Base-by-base conservation (phyloP, 2,888 invertebrate genomes). In the Petrophora chlorosata region DNA sequence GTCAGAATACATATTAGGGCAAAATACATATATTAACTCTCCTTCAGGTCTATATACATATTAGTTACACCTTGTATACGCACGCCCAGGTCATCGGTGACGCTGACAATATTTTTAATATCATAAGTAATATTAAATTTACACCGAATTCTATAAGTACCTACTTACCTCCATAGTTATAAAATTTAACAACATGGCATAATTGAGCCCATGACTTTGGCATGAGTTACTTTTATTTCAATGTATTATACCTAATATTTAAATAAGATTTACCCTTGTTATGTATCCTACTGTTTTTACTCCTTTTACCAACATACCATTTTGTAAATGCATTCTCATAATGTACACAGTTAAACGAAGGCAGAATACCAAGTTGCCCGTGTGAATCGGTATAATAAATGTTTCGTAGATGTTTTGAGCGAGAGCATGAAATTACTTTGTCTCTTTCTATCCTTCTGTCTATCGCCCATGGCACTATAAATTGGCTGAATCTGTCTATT, bases 391-490 rank as follows among this genome's bases (percentile, higher is more conserved):
- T 84, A 67, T 75, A 56, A 71, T 75, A 75, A 63, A 73, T 67
- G 43, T 67, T 65, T 65, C 52, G 85, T 88, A 88, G 87, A 78
- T 81, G 73, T 79, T 74, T 59, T 53, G 53, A 52, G 61, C 64
- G 70, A 63, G 87, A 88, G 88, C 87, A 87, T 87, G 88, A 85
- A 87, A 87, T 88, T 87, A 84, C 85, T 71, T 61, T 70, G 61
- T 69, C 44, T 64, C 61, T 64, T 57, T 61, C 59, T 59, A 56
- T 50, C 55, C 56, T 43, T 52, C 49, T 48, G 47, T 49, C 61
- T 48, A 49, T 49, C 61, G 43, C 62, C 56, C 67, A 32, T 54
- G 52, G 64, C 67, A 61, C 52, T 61, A 32, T 41, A 39, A 38
- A 49, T 39, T 53, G 43, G 47, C 42, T 47, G 38, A 41, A 40